Evolutionary conservation across 2,888 invertebrate species (phyloP).

Genomic region (Aethes cnicana): DNA sequence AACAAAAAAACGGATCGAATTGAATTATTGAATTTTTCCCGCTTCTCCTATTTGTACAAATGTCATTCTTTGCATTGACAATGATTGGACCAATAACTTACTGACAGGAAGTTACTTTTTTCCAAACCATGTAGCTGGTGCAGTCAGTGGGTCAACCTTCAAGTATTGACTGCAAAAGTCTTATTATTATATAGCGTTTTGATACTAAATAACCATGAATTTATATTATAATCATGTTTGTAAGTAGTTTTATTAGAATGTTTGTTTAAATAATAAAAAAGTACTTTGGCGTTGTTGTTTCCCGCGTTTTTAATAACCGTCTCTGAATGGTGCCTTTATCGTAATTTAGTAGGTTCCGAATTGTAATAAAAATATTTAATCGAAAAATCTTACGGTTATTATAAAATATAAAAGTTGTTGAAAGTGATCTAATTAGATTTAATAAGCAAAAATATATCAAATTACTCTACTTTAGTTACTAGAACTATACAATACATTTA

Average conservation of each 20-base stretch:
- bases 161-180: neutral
- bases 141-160: neutral
- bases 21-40: no score
- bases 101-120: slow-evolving; percentile 2
- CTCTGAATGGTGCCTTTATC: slow-evolving; percentile 17
- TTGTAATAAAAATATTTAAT: neutral
- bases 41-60: no score
- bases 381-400: no score
- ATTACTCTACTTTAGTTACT: no score
- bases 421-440: no score
- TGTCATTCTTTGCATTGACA: neutral
- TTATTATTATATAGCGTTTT: no score
- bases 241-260: neutral
- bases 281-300: neutral
- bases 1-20: no score
- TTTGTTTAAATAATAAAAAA: neutral
- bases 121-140: neutral
- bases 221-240: neutral
- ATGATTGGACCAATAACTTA: slow-evolving; percentile 13
- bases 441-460: no score
- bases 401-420: no score
- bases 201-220: no score
- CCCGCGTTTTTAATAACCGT: slow-evolving; percentile 15
- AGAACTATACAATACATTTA: no score
- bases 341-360: slow-evolving; percentile 5